Evolutionary conservation across 2,113 vertebrate genomes (phyloP), one percentile per base, ranked within the genome.

Genomic region (Excalfactoria chinensis): DNA sequence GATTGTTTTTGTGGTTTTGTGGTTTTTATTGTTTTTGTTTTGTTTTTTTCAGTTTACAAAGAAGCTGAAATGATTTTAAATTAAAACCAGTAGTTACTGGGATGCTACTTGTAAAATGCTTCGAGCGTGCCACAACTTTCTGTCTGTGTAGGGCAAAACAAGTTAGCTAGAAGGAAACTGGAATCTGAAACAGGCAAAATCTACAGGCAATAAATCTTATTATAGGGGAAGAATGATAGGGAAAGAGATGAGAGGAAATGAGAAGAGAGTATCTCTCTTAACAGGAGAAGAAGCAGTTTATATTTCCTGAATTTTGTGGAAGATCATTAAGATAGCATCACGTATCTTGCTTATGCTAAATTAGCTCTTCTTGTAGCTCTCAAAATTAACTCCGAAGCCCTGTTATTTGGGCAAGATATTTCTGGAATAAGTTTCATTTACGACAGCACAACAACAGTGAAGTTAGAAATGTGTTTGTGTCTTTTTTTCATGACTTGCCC

Each of bases 401-500:
- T 78, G 64, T 92, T 86, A 51, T 62, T 86, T 49, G 58, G 72
- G 68, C 46, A 96, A 88, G 89, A 64, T 81, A 73, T 86, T 94
- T 96, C 92, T 90, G 82, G 86, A 91, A 25, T 66, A 93, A 95
- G 89, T 97, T 97, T 91, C 75, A 84, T 93, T 93, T 93, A 86
- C 92, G 94, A 87, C 93, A 83, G 92, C 89, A 84, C 86, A 95
- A 93, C 58, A 96, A 86, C 55, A 89, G 70, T 62, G 86, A 97
- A 97, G 96, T 97, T 97, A 93, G 94, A 97, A 97, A 95, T 97
- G 74, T 95, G 95, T 97, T 97, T 97, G 97, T 96, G 90, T 97
- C 96, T 97, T 97, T 97, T 97, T 96, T 94, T 95, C 97, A 95
- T 96, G 97, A 97, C 97, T 97, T 97, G 95, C 97, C 97, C 97